Evolutionary conservation across 2,113 vertebrate species (phyloP).

Genomic region (Talpa occidentalis): DNA sequence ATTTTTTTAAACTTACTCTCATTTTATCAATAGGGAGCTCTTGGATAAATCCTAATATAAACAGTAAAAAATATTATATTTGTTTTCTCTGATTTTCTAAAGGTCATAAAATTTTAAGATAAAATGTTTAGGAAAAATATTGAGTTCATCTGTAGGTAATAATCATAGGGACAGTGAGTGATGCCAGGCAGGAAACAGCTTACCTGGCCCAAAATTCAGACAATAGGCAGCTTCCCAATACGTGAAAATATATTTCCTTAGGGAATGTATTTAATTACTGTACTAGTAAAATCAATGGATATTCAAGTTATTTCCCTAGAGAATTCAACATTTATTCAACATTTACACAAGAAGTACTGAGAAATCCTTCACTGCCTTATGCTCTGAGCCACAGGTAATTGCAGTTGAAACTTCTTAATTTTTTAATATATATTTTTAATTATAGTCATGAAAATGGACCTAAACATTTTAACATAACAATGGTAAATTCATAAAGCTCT

Average conservation of each 20-base stretch:
- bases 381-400: slow-evolving; percentile 66
- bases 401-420: slow-evolving; percentile 61
- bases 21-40: not conserved
- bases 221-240: slow-evolving; percentile 53
- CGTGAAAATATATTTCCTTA: slow-evolving; percentile 56
- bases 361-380: slow-evolving; percentile 63
- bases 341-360: slow-evolving; percentile 64
- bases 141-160: not conserved
- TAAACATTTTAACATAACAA: slow-evolving; percentile 74
- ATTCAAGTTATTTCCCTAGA: slow-evolving; percentile 77
- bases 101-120: not conserved
- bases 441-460: slow-evolving; percentile 59
- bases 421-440: slow-evolving; percentile 77
- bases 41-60: not conserved
- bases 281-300: slow-evolving; percentile 76
- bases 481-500: slow-evolving; percentile 38
- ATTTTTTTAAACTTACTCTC: not conserved
- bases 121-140: slow-evolving; percentile 29
- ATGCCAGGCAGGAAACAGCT: not conserved
- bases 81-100: not conserved
- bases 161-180: not conserved
- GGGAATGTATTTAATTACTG: slow-evolving; percentile 75
- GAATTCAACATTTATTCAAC: slow-evolving; percentile 75
- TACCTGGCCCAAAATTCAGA: slow-evolving; percentile 42
- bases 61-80: not conserved